Evolutionary conservation across 2,113 vertebrate genomes (phyloP).

Genomic region (Camelus dromedarius): DNA sequence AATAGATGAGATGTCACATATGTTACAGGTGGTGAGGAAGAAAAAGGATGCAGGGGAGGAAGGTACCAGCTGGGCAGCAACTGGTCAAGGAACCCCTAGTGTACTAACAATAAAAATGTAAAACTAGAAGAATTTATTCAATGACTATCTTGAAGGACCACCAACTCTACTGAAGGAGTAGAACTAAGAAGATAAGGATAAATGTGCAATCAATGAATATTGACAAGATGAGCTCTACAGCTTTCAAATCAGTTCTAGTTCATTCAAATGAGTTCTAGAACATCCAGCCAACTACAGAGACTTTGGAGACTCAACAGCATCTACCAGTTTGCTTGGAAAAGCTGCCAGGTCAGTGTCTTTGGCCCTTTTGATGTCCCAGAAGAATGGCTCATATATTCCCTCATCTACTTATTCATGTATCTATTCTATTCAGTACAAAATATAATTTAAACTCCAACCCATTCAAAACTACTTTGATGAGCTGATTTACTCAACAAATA

Average conservation of each 20-base stretch:
- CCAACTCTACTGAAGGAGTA: not conserved
- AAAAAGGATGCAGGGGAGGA: not conserved
- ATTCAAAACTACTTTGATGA: constrained; percentile 43
- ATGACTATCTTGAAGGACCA: not conserved
- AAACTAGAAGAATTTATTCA: not conserved
- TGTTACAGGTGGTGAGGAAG: not conserved
- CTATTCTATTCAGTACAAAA: not conserved
- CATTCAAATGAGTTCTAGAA: constrained; percentile 29
- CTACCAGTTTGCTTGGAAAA: not conserved
- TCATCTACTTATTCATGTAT: not conserved
- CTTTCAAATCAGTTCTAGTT: not conserved
- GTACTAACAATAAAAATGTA: not conserved
- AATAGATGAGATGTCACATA: not conserved
- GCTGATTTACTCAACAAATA: constrained; percentile 41
- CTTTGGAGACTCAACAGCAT: not conserved
- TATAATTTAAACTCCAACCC: constrained; percentile 40
- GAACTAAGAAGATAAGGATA: not conserved
- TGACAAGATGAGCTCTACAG: not conserved
- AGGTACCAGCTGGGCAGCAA: not conserved
- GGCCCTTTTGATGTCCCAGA: accelerated
- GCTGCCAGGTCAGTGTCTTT: not conserved
- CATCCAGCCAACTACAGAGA: not conserved
- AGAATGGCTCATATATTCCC: not conserved
- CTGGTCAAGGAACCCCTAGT: not conserved
- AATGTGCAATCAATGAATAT: not conserved